Percentiles rank a stretch among this genome's conserved stretches.
Conservation (phyloP, 2,113 vertebrate genomes). For the Phocoena sinus region DNA sequence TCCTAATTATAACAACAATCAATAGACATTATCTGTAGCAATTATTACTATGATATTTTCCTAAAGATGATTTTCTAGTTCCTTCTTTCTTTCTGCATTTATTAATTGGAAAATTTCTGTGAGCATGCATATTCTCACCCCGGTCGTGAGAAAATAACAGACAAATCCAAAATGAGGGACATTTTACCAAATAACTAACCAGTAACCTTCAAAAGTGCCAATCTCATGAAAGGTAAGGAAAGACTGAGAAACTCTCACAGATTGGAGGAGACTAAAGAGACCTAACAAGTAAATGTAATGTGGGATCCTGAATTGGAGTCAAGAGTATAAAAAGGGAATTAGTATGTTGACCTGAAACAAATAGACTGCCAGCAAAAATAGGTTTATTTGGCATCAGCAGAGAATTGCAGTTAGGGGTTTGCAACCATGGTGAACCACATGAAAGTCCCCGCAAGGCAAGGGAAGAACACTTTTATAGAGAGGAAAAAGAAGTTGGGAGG, state of each 20-base stretch:
- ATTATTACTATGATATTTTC: neutral
- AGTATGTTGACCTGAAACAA: neutral
- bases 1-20: neutral
- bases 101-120: neutral
- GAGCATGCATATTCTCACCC: neutral
- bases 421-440: neutral
- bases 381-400: neutral
- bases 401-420: neutral
- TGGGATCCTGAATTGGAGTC: neutral
- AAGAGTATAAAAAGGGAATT: neutral
- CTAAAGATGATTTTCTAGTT: neutral
- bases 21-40: neutral
- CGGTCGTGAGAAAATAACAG: neutral
- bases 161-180: neutral
- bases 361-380: neutral
- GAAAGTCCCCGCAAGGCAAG: neutral
- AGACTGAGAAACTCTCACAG: neutral
- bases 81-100: neutral
- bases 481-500: neutral
- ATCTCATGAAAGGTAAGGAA: neutral
- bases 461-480: neutral
- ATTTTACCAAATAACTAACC: neutral
- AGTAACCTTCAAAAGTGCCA: neutral
- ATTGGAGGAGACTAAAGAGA: neutral
- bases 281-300: neutral